Evolutionary conservation across 2,113 vertebrate genomes (phyloP).

Genomic region (Phylloscopus whistleri): DNA sequence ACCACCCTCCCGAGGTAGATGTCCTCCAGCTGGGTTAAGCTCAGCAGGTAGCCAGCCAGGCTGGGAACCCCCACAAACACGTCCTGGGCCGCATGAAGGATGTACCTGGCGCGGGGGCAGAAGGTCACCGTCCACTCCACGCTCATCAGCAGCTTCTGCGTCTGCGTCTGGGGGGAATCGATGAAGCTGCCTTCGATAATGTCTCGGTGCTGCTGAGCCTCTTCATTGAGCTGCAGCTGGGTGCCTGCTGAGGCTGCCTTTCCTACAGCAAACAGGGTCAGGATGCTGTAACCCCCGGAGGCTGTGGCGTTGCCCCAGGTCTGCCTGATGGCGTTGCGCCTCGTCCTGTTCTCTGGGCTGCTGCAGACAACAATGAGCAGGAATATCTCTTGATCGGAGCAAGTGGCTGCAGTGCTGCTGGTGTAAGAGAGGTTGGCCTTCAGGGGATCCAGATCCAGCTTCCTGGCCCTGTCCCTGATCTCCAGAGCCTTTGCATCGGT

Average conservation of each 20-base stretch:
- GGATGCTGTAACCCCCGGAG: conserved; percentile 61
- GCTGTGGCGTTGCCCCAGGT: conserved; percentile 84
- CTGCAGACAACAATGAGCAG: conserved; percentile 83
- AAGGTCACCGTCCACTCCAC: conserved; percentile 83
- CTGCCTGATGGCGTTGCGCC: conserved; percentile 77
- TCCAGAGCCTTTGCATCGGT: conserved; percentile 73
- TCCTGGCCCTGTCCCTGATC: conserved; percentile 82
- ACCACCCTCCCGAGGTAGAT: conserved; percentile 84
- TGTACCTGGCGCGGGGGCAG: conserved; percentile 82
- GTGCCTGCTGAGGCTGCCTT: conserved; percentile 58
- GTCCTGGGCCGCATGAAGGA: conserved; percentile 81
- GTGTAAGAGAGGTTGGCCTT: conserved; percentile 76
- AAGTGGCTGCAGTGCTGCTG: conserved; percentile 63
- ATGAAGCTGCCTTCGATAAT: conserved; percentile 79
- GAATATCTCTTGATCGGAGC: conserved; percentile 76
- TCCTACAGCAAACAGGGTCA: conserved; percentile 81
- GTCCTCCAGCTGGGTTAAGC: conserved; percentile 79
- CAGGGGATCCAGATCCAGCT: conserved; percentile 70
- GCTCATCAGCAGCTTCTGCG: conserved; percentile 74
- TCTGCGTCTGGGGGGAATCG: conserved; percentile 69
- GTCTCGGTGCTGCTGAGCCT: conserved; percentile 76
- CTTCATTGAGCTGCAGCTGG: conserved; percentile 70
- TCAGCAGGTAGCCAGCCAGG: conserved; percentile 79
- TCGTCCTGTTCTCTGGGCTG: conserved; percentile 73
- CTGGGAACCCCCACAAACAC: conserved; percentile 80